These are phyloP conservation scores for Melipona quadrifasciata DNA, from an alignment of 1,140 invertebrate genomes.

Conservation along the genomic window DNA sequence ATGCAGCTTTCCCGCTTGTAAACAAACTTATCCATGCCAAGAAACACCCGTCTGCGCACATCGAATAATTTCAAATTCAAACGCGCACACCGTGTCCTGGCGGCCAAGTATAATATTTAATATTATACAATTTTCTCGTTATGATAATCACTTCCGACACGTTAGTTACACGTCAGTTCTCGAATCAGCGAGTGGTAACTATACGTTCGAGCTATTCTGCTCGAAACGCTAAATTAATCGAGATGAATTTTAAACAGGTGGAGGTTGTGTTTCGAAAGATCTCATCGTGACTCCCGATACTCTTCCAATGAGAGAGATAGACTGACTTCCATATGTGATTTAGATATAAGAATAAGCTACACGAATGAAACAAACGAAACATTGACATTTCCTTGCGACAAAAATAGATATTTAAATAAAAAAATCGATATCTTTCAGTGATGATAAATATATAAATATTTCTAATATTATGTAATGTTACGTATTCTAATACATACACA, in stretches of 20 bases:
- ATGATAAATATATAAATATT: neutral
- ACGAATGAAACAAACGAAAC: neutral
- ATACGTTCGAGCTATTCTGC: neutral
- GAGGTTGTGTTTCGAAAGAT: neutral
- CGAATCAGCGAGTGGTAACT: constrained; percentile 9
- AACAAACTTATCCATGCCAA: neutral
- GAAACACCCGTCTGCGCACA: neutral
- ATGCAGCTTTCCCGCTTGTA: neutral
- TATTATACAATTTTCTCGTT: constrained; percentile 37
- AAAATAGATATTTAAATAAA: neutral
- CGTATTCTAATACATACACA: too few relatives aligned
- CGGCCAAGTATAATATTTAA: neutral
- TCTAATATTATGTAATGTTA: too few relatives aligned
- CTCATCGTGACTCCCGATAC: neutral
- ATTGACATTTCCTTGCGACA: too few relatives aligned
- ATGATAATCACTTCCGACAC: constrained; percentile 35
- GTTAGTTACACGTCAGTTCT: constrained; percentile 37
- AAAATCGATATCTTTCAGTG: neutral
- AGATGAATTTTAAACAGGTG: neutral
- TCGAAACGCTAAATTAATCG: neutral
- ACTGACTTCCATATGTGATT: neutral
- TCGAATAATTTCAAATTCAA: constrained; percentile 22
- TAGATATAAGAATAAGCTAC: neutral
- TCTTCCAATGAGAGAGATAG: neutral
- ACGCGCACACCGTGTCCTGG: neutral